Evolutionary conservation across 1,140 invertebrate genomes (phyloP), one percentile per base, ranked within the genome.

Genomic region (Brachionus plicatilis): DNA sequence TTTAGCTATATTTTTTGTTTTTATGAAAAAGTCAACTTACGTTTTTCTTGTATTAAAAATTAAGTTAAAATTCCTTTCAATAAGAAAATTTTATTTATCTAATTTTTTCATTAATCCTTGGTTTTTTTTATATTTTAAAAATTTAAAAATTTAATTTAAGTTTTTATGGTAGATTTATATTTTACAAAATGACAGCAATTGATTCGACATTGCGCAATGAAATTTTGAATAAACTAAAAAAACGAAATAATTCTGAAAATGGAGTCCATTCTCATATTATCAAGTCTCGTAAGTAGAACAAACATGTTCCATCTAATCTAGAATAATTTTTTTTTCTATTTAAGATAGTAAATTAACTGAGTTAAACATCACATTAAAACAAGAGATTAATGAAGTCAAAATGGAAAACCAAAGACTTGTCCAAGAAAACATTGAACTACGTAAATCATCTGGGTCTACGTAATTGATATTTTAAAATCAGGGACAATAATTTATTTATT

Each of bases 351-450:
- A 68, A 82, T 45, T 65, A n/a, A 24, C 17, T 41, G 79, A 82
- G 20, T n/a, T 65, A 7, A 82, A 82, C 12, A 33, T 65, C 17
- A 43, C 53, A 6, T 12, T 82, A 65, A 82, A 82, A 68, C 53
- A 65, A 12, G 79, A 82, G 43, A 60, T 82, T 20, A 45, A 37
- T 43, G 79, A 82, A 9, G 4, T 82, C 4, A 82, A 82, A 29
- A 27, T 82, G 37, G 27, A 43, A 9, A 82, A 82, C 17, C 79
- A 82, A 82, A 60, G 33, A 82, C 29, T 82, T 37, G 12, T 20
- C 20, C 79, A 82, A 82, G 79, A 82, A 47, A 82, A 82, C 29
- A 3, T 82, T 20, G 79, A 82, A 45, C 24, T 82, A 8, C 20
- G n/a, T 9, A 82, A 82, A 68, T 53, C 43, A 24, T 29, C 78